These are phyloP conservation scores for Folsomia manolachei DNA, from an alignment of 2,888 invertebrate species.

Conservation along the genomic window DNA sequence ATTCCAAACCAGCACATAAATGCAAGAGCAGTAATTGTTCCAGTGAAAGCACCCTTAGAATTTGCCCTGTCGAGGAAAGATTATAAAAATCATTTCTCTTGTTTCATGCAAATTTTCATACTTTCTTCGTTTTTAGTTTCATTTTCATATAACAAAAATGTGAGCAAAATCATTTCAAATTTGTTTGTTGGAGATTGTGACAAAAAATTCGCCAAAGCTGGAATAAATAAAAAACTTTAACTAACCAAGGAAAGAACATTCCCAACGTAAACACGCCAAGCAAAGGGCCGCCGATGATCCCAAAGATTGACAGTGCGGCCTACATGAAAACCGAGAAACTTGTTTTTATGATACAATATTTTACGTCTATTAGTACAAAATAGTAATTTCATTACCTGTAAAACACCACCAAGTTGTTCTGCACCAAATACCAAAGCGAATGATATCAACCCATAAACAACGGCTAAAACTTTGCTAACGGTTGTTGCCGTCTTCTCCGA, in stretches of 20 bases:
- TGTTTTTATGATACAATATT: neutral
- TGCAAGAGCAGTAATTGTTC: constrained; percentile 50
- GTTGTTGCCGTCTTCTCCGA: constrained; percentile 63
- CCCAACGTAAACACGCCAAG: constrained; percentile 75
- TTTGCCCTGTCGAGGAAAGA: too few relatives aligned
- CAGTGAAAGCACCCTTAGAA: constrained; percentile 59
- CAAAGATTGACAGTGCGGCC: constrained; percentile 54
- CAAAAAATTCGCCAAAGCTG: too few relatives aligned
- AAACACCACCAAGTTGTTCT: constrained; percentile 78
- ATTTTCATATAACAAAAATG: too few relatives aligned
- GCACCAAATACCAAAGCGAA: constrained; percentile 82
- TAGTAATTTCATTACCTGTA: constrained; percentile 61
- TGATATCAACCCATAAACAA: constrained; percentile 70
- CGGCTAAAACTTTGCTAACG: constrained; percentile 68
- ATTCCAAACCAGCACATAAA: constrained; percentile 53
- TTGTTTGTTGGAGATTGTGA: too few relatives aligned
- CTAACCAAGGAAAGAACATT: constrained; percentile 78
- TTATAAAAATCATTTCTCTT: too few relatives aligned
- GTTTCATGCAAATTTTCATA: too few relatives aligned
- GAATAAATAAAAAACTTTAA: too few relatives aligned
- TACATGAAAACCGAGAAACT: too few relatives aligned
- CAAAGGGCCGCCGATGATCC: constrained; percentile 54
- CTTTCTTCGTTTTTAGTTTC: too few relatives aligned
- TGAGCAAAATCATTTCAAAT: too few relatives aligned
- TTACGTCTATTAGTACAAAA: neutral